A percentile compares a stretch with the other conserved stretches of the same genome.
Evolutionary conservation across 2,888 invertebrate genomes (phyloP).

Genomic region (Andrena camellia): DNA sequence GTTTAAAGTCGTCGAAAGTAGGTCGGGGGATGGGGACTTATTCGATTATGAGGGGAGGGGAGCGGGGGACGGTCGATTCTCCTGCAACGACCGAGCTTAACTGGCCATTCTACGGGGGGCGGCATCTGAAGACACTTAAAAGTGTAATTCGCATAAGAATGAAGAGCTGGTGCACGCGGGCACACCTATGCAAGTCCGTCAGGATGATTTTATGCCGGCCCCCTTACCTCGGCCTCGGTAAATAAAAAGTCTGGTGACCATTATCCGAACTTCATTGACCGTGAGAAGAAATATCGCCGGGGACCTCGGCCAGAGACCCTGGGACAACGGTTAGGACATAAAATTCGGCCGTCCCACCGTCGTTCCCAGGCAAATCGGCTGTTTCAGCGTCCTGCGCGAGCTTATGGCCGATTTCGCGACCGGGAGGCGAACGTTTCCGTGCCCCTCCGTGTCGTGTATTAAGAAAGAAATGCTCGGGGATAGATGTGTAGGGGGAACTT

Average conservation of each 20-base stretch:
- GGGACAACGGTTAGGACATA: slow-evolving; percentile 18
- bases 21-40: slow-evolving; percentile 28
- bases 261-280: slow-evolving; percentile 13
- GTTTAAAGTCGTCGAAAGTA: slow-evolving; percentile 28
- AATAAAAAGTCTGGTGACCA: slow-evolving; percentile 15
- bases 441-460: too few species aligned
- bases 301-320: neutral
- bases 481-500: too few species aligned
- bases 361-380: slow-evolving; percentile 23
- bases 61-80: slow-evolving; percentile 15
- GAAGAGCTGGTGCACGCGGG: neutral
- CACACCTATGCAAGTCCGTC: neutral
- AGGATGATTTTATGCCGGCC: slow-evolving; percentile 1
- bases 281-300: slow-evolving; percentile 7
- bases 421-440: neutral
- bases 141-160: slow-evolving; percentile 39
- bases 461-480: too few species aligned
- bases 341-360: neutral
- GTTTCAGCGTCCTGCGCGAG: neutral
- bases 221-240: slow-evolving; percentile 14
- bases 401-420: slow-evolving; percentile 9
- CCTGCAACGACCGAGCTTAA: slow-evolving; percentile 44
- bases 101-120: slow-evolving; percentile 33
- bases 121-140: slow-evolving; percentile 29
- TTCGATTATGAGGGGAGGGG: slow-evolving; percentile 6